A percentile compares a stretch with the other conserved stretches of the same genome.
These are phyloP conservation scores for Sarotherodon lohbergeri DNA, from an alignment of 2,113 vertebrate species.

Conservation along the genomic window DNA sequence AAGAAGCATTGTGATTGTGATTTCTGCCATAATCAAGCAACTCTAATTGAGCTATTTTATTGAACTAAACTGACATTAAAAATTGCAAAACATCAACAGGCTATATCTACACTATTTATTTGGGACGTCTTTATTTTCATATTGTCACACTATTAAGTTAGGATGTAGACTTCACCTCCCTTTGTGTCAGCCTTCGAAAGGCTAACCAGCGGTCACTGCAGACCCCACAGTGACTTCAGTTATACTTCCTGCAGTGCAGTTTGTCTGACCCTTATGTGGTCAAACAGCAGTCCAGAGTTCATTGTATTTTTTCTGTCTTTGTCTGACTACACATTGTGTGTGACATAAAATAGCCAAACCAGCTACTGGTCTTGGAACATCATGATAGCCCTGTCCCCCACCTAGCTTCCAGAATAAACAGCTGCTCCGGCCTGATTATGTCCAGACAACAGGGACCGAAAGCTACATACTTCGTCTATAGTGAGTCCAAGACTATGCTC, in stretches of 20 bases:
- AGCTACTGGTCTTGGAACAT: constrained; percentile 51
- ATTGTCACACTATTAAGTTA: neutral
- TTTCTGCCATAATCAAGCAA: neutral
- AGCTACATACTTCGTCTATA: constrained; percentile 49
- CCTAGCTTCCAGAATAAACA: constrained; percentile 63
- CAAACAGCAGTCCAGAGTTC: constrained; percentile 39
- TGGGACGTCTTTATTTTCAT: neutral
- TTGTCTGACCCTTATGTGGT: neutral
- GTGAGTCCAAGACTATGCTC: constrained; percentile 50
- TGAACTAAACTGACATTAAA: neutral
- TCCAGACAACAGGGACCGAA: constrained; percentile 40
- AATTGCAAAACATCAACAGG: neutral
- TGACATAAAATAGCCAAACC: constrained; percentile 39
- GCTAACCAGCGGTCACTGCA: neutral
- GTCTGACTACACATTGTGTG: constrained; percentile 40
- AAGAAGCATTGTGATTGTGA: neutral
- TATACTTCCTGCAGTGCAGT: neutral
- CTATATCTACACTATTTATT: neutral
- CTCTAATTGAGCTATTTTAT: neutral
- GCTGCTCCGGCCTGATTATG: constrained; percentile 64
- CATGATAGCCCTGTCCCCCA: constrained; percentile 42
- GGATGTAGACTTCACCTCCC: neutral
- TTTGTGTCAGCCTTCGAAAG: neutral
- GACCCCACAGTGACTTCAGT: neutral
- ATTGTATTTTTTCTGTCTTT: constrained; percentile 29